These are phyloP conservation scores for Brachyrhaphis roseni DNA, from an alignment of 2,797 vertebrate genomes.

Conservation along the genomic window DNA sequence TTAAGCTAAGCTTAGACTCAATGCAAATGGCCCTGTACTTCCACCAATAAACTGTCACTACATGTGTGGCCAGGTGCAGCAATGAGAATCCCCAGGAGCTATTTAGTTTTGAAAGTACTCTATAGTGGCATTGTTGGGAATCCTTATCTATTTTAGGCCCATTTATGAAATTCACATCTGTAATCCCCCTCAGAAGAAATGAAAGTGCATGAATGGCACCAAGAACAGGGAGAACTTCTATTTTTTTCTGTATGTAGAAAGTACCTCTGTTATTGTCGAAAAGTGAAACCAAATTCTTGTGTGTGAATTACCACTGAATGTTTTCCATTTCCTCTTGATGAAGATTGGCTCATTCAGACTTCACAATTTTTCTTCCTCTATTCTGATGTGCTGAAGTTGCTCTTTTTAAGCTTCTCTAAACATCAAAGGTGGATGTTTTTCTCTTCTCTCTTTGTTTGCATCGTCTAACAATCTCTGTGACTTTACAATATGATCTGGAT, in stretches of 20 bases:
- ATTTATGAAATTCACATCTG: not conserved
- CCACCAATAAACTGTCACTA: not conserved
- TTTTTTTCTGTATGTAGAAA: not conserved
- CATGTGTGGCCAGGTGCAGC: not conserved
- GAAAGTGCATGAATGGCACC: not conserved
- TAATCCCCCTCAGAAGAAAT: constrained; percentile 12
- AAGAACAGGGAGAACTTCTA: not conserved
- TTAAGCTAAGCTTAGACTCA: not conserved
- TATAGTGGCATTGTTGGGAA: not conserved
- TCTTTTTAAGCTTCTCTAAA: not conserved
- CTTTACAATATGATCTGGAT: not conserved
- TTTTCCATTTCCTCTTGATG: not conserved
- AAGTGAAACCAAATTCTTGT: not conserved
- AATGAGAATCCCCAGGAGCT: not conserved
- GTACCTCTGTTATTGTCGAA: not conserved
- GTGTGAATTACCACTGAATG: not conserved
- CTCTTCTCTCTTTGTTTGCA: not conserved
- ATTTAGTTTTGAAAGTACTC: not conserved
- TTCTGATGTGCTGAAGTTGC: not conserved
- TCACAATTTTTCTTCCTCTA: not conserved
- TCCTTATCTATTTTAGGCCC: fast-evolving
- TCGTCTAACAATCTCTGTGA: not conserved
- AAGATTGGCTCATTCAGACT: not conserved
- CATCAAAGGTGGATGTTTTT: not conserved
- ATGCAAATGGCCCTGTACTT: not conserved